A percentile compares a stretch with the other conserved stretches of the same genome.
phyloP scores from a whole-genome alignment of 2,113 vertebrate genomes.

The Okapia johnstoni region DNA sequence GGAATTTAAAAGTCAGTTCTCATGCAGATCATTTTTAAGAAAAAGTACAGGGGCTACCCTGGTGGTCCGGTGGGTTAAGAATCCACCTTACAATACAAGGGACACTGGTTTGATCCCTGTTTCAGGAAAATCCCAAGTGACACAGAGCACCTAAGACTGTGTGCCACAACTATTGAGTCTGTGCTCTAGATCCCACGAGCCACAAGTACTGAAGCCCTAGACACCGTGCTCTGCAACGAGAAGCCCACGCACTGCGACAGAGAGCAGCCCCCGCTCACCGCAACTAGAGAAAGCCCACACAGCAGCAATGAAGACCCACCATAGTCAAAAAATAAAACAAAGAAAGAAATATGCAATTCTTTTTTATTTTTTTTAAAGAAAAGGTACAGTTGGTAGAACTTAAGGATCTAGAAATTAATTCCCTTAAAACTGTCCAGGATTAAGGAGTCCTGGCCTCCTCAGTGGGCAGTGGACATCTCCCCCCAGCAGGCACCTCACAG shows the following conservation, averaged over 20 bases:
- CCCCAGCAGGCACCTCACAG: not conserved
- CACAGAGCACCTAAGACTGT: not conserved
- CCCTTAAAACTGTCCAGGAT: not conserved
- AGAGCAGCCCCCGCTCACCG: not conserved
- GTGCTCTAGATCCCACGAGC: not conserved
- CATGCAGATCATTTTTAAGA: not conserved
- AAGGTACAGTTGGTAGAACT: not conserved
- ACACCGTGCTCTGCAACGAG: not conserved
- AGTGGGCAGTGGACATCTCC: not conserved
- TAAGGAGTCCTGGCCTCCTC: not conserved
- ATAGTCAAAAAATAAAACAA: not conserved
- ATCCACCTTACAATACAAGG: not conserved
- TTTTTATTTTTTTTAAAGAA: not conserved
- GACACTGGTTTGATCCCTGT: not conserved
- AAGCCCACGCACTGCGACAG: not conserved
- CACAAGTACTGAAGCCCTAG: not conserved
- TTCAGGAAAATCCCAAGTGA: not conserved
- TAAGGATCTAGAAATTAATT: not conserved
- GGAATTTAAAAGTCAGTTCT: not conserved
- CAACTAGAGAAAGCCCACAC: not conserved
- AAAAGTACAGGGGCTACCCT: not conserved
- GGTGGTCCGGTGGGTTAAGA: not conserved
- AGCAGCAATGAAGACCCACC: not conserved
- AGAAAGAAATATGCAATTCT: not conserved
- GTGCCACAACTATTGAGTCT: not conserved